Base-by-base conservation (phyloP, 30 jellyfish, hydroid and myxozoan species). In the Cassiopea andromeda region DNA sequence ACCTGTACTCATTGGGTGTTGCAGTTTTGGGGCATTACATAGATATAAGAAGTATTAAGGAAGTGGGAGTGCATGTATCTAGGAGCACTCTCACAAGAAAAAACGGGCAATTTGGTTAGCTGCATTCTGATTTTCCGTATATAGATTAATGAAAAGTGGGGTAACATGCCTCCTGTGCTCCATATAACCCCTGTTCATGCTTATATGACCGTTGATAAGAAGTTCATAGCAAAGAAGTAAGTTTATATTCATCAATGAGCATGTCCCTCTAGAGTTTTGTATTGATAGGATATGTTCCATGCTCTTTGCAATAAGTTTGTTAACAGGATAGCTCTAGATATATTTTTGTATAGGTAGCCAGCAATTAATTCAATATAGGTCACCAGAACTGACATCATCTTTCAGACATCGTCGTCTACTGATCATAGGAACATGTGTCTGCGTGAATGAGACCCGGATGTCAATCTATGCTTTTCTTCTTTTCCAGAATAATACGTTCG, bases 361-460 rank as follows among this genome's bases (percentile, higher is more conserved):
- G 64, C 7, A 54, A 6, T 10, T 10, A 54, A 54, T 54, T 54
- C 64, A 10, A 3, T 10, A 10, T 54, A 6, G 12, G 10, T 10
- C 64, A 54, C 64, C 64, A 54, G 12, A 70, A 43, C 57, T 70
- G 79, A 70, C 79, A n/a, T 54, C 79, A 38, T 70, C 54, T 70
- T 70, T 19, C 79, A 70, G 49, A 70, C 17, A 38, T 70, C 50
- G 75, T 43, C 50, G 79, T 17, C 54, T 70, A 38, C 4, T 15
- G 5, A 16, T 70, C 79, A 6, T 70, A 60, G 54, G 79, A 70
- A 70, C 79, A 27, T 27, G 54, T 70, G 79, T 70, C 79, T 70
- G 10, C n/a, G 10, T 7, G 1, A 43, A 70, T 70, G 79, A 27
- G 43, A 6, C 50, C 57, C 79, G 79, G 79, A 70, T 18, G 79